These are phyloP conservation scores for Helostoma temminkii DNA, from an alignment of 2,797 vertebrate species.

Conservation along the genomic window DNA sequence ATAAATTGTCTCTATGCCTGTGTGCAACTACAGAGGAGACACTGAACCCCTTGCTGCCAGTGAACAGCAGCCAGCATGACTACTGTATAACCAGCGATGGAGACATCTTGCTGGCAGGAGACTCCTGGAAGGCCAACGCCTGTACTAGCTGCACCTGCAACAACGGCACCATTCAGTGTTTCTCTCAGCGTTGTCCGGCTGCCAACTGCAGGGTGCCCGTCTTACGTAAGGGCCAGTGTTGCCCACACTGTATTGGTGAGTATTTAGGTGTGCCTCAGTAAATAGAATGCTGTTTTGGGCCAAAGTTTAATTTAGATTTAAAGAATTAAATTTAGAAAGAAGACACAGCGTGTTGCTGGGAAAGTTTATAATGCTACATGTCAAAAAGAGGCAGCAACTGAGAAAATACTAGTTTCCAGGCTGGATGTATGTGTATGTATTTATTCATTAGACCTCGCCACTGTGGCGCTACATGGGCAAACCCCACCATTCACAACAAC, in stretches of 20 bases:
- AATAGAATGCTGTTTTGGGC: conserved; percentile 13
- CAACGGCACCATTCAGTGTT: conserved; percentile 87
- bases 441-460: conserved; percentile 61
- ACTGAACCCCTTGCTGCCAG: conserved; percentile 76
- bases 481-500: conserved; percentile 62
- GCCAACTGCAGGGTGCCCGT: conserved; percentile 86
- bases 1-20: conserved; percentile 21
- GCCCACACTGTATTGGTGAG: conserved; percentile 87
- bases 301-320: conserved; percentile 13
- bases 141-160: conserved; percentile 89
- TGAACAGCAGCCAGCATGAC: conserved; percentile 82
- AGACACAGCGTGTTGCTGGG: conserved; percentile 49
- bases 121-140: conserved; percentile 87
- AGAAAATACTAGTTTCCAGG: conserved; percentile 32
- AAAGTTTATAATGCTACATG: conserved; percentile 39
- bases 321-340: conserved; percentile 57
- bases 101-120: conserved; percentile 82
- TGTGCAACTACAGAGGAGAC: conserved; percentile 75
- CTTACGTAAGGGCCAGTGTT: conserved; percentile 89
- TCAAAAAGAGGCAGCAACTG: conserved; percentile 39
- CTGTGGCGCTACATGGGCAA: conserved; percentile 71
- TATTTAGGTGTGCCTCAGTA: conserved; percentile 19
- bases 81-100: conserved; percentile 85
- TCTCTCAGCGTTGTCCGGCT: conserved; percentile 84
- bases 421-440: conserved; percentile 40